These are phyloP conservation scores for Drosophila miranda DNA, from an alignment of 1,140 invertebrate species.

Conservation along the genomic window DNA sequence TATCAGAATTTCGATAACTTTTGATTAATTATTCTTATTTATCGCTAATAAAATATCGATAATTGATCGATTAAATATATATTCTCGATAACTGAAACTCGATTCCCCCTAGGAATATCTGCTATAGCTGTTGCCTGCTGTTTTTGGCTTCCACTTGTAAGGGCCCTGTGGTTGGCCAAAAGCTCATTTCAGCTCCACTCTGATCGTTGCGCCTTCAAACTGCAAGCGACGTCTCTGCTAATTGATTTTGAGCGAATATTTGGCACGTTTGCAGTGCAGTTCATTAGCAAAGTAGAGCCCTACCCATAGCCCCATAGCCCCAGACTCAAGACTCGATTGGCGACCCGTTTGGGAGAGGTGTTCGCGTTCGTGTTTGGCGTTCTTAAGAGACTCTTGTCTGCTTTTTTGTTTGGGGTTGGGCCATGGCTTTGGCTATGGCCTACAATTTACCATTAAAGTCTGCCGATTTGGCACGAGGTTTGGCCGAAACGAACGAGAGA, in stretches of 20 bases:
- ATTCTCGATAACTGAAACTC: too few species aligned
- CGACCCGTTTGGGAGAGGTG: background rate
- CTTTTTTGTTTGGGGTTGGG: slow-evolving; percentile 15
- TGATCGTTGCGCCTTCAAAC: slow-evolving; percentile 19
- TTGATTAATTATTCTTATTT: too few species aligned
- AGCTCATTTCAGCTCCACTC: slow-evolving; percentile 16
- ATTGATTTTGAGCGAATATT: slow-evolving; percentile 73
- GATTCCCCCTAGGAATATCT: too few species aligned
- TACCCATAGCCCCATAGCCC: slow-evolving; percentile 6
- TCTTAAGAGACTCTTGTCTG: slow-evolving; percentile 25
- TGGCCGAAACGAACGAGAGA: background rate
- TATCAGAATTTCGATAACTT: too few species aligned
- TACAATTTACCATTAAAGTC: slow-evolving; percentile 60
- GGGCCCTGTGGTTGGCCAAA: background rate
- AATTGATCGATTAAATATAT: too few species aligned
- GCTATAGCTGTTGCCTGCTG: too few species aligned
- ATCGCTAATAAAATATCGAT: too few species aligned
- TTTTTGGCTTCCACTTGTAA: too few species aligned
- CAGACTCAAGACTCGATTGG: slow-evolving; percentile 40
- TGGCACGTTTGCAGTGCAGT: slow-evolving; percentile 71
- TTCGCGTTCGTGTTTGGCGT: slow-evolving; percentile 14
- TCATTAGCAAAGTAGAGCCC: slow-evolving; percentile 61
- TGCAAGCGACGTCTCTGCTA: slow-evolving; percentile 52
- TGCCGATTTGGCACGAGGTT: slow-evolving; percentile 56
- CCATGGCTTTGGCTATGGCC: slow-evolving; percentile 40